A percentile compares a stretch with the other conserved stretches of the same genome.
Evolutionary conservation across 2,113 vertebrate species (phyloP).

Genomic region (Columbina picui): DNA sequence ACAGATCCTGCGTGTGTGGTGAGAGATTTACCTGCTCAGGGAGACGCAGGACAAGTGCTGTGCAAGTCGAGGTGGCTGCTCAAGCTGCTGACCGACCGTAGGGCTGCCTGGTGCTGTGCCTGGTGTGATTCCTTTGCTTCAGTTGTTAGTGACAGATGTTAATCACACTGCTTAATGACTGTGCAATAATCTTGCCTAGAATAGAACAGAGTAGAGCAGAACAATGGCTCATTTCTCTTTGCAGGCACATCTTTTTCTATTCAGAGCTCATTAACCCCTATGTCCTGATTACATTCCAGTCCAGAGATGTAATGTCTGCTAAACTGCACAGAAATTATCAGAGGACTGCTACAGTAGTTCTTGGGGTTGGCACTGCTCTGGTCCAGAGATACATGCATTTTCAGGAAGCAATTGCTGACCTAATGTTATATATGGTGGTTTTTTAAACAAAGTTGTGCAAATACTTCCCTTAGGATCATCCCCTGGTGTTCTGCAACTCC

Average conservation of each 20-base stretch:
- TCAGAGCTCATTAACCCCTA: slow-evolving; percentile 8
- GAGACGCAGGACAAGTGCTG: background rate
- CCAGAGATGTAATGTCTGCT: background rate
- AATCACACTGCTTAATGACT: background rate
- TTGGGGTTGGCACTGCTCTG: background rate
- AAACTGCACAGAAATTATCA: background rate
- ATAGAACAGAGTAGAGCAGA: background rate
- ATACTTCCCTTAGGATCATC: background rate
- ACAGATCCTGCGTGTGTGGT: accelerated
- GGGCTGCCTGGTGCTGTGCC: background rate
- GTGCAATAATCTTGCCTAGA: background rate
- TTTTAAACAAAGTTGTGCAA: background rate
- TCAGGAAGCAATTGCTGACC: background rate
- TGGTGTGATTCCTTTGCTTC: background rate
- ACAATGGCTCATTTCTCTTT: slow-evolving; percentile 14
- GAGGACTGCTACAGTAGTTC: background rate
- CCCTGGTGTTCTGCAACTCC: background rate
- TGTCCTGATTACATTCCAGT: background rate
- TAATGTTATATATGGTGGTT: background rate
- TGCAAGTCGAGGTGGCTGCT: accelerated
- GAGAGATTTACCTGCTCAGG: background rate
- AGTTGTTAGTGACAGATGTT: background rate
- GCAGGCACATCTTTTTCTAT: slow-evolving; percentile 31
- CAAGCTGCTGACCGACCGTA: background rate
- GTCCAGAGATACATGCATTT: background rate